phyloP scores from a whole-genome alignment of 2,888 invertebrate species.

The Nephrotoma guestfalica region DNA sequence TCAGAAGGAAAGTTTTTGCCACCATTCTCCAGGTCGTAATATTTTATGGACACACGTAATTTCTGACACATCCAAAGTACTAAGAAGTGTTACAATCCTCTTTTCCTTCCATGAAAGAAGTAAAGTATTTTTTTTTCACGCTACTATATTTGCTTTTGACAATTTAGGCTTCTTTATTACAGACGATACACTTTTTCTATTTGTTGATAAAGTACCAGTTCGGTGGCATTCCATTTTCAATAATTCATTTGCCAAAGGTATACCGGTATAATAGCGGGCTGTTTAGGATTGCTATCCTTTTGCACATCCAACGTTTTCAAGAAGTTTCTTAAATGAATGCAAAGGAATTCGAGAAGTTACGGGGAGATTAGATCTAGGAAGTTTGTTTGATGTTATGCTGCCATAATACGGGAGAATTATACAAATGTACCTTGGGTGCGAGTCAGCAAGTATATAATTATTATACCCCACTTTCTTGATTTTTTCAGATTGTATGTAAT shows the following conservation, averaged over 20 bases:
- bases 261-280: constrained; percentile 6
- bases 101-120: constrained; percentile 7
- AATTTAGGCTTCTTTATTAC: constrained; percentile 1
- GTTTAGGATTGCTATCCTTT: no score
- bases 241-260: constrained; percentile 6
- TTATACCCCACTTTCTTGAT: no score
- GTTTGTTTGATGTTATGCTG: constrained; percentile 7
- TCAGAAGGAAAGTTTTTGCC: no score
- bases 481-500: no score
- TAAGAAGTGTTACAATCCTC: neutral
- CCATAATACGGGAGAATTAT: constrained; percentile 4
- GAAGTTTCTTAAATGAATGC: constrained; percentile 6
- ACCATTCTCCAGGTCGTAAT: constrained; percentile 5
- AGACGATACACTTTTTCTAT: no score
- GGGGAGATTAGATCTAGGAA: constrained; percentile 3
- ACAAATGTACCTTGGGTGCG: constrained; percentile 4
- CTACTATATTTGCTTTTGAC: constrained; percentile 4
- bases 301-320: constrained; percentile 2
- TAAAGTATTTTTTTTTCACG: constrained; percentile 6
- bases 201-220: neutral
- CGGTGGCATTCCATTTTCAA: neutral
- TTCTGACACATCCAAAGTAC: constrained; percentile 2
- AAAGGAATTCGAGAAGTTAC: constrained; percentile 4
- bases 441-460: no score
- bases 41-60: constrained; percentile 4